Evolutionary conservation across 2,113 vertebrate genomes (phyloP), one percentile per base, ranked within the genome.

Genomic region (Noctilio leporinus): DNA sequence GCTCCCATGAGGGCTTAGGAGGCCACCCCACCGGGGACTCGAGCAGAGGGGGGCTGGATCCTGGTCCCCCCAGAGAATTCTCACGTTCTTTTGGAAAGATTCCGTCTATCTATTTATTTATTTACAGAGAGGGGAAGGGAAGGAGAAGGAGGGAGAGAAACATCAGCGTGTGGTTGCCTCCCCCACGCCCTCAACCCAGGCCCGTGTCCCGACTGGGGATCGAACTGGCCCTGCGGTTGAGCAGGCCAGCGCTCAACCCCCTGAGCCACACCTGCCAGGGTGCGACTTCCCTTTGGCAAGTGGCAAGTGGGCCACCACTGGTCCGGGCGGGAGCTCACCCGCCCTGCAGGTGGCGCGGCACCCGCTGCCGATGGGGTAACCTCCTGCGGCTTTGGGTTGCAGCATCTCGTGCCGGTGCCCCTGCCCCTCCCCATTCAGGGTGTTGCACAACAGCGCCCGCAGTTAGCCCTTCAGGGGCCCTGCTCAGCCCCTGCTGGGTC

Each of bases 401-500:
- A 26, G 91, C 93, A 91, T 88, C 81, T 51, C 43, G 8, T 0
- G 14, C 76, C 93, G 65, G 77, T 62, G 91, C 96, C 94, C n/a
- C n/a, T n/a, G n/a, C n/a, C n/a, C n/a, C 57, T 86, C 95, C 95
- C 93, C 0, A 38, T 1, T 75, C 67, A 6, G 24, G 55, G 19
- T 7, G 7, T 97, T 97, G 93, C 97, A 96, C 92, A 97, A 97
- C 82, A 35, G 43, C 9, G 40, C 76, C 81, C 53, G 55, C 73
- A 38, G 20, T 24, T 4, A 70, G 49, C 78, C 83, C 53, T 22
- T 20, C 15, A 5, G 24, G 55, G 73, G 49, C n/a, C 64, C 84
- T 38, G 47, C 77, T 43, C 65, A 28, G 51, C 4, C n/a, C 85
- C 59, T 43, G 43, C 57, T 17, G 10, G 35, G 49, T 77, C 76